These are phyloP conservation scores for Conus ventricosus DNA, from an alignment of 1,140 invertebrate genomes.

Conservation along the genomic window DNA sequence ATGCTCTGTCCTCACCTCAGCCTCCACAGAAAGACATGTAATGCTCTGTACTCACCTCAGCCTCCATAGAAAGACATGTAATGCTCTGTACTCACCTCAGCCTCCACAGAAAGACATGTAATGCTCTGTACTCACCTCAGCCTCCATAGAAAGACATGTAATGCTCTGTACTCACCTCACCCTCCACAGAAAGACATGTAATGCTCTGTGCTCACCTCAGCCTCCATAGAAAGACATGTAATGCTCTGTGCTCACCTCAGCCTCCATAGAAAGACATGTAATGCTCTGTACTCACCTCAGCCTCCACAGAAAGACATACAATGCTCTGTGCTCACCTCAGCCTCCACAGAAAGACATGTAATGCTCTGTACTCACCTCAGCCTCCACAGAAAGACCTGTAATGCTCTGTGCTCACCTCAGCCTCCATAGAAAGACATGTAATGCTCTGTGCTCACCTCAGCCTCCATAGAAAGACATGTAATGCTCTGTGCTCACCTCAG, in stretches of 20 bases:
- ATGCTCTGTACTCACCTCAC: conserved; percentile 60
- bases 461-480: conserved; percentile 43
- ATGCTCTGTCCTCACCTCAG: conserved; percentile 60
- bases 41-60: conserved; percentile 60
- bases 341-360: conserved; percentile 43
- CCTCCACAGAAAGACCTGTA: conserved; percentile 44
- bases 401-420: conserved; percentile 60
- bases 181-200: conserved; percentile 43
- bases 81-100: conserved; percentile 60
- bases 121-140: conserved; percentile 60
- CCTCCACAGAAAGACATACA: conserved; percentile 44
- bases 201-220: conserved; percentile 60
- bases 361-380: conserved; percentile 60
- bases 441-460: conserved; percentile 60
- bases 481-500: conserved; percentile 60
- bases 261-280: conserved; percentile 43
- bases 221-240: conserved; percentile 43
- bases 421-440: conserved; percentile 43
- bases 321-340: conserved; percentile 60
- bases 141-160: conserved; percentile 43
- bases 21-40: conserved; percentile 43
- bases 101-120: conserved; percentile 43
- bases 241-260: conserved; percentile 60
- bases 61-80: conserved; percentile 43
- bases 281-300: conserved; percentile 60